Percentiles rank a stretch among this genome's conserved stretches.
phyloP scores from a whole-genome alignment of 1,140 invertebrate genomes.

The Phenacoccus solenopsis region DNA sequence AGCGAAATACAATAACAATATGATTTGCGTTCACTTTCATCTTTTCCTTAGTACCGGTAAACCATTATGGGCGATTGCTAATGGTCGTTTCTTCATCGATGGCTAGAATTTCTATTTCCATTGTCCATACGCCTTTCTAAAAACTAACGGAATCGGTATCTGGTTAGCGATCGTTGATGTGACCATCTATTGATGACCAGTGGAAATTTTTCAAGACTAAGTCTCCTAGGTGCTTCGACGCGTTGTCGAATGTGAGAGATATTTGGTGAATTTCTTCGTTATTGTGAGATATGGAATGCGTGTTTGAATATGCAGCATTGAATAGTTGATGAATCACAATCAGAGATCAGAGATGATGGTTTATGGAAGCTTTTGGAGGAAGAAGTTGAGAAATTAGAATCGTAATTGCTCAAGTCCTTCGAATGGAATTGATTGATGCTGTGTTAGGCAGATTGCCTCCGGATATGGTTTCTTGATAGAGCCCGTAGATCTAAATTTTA shows the following conservation, averaged over 20 bases:
- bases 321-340: too few relatives aligned
- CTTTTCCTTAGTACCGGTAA: not conserved
- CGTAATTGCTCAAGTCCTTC: too few relatives aligned
- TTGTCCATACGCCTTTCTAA: not conserved
- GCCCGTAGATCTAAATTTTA: too few relatives aligned
- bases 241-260: not conserved
- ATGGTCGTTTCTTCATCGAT: not conserved
- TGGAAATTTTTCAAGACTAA: not conserved
- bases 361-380: too few relatives aligned
- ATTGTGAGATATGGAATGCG: too few relatives aligned
- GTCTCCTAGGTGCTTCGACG: not conserved
- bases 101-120: not conserved
- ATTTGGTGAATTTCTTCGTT: too few relatives aligned
- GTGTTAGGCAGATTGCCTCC: too few relatives aligned
- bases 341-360: too few relatives aligned
- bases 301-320: too few relatives aligned
- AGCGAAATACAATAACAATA: not conserved
- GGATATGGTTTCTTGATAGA: too few relatives aligned
- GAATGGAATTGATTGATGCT: too few relatives aligned
- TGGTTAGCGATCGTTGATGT: not conserved
- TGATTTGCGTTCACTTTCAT: slow-evolving; percentile 11
- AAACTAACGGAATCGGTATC: not conserved
- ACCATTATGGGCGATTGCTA: not conserved
- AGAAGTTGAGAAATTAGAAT: too few relatives aligned
- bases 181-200: not conserved